Evolutionary conservation across 2,797 vertebrate species (phyloP).

Genomic region (Myotis findleyi): DNA sequence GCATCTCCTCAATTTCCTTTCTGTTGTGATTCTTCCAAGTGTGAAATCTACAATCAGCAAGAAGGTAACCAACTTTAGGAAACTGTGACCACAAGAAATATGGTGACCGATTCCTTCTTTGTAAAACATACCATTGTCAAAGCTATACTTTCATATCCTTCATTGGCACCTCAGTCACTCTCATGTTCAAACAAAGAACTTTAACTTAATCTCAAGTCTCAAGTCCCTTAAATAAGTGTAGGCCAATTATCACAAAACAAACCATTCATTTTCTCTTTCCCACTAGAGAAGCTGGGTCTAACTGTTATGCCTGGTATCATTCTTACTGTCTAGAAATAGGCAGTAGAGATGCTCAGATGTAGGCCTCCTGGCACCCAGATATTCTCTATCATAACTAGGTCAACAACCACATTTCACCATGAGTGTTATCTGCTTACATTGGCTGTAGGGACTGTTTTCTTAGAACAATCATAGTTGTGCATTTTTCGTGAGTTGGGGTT

Average conservation of each 20-base stretch:
- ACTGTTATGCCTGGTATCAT: constrained; percentile 31
- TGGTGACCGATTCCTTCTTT: neutral
- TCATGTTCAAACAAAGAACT: constrained; percentile 37
- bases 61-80: neutral
- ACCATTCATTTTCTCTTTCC: neutral
- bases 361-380: neutral
- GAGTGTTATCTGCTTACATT: constrained; percentile 12
- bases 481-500: neutral
- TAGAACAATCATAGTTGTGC: neutral
- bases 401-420: neutral
- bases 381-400: constrained; percentile 40
- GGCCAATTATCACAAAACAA: neutral
- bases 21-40: neutral
- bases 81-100: constrained; percentile 12
- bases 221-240: neutral
- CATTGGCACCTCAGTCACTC: neutral
- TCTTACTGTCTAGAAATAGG: constrained; percentile 43
- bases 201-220: constrained; percentile 24
- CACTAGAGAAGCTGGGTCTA: neutral
- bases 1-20: neutral
- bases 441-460: constrained; percentile 20
- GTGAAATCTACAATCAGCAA: neutral
- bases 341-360: neutral
- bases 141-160: constrained; percentile 3
- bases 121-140: neutral